These are phyloP conservation scores for Aromia moschata DNA, from an alignment of 2,888 invertebrate species.

Conservation along the genomic window DNA sequence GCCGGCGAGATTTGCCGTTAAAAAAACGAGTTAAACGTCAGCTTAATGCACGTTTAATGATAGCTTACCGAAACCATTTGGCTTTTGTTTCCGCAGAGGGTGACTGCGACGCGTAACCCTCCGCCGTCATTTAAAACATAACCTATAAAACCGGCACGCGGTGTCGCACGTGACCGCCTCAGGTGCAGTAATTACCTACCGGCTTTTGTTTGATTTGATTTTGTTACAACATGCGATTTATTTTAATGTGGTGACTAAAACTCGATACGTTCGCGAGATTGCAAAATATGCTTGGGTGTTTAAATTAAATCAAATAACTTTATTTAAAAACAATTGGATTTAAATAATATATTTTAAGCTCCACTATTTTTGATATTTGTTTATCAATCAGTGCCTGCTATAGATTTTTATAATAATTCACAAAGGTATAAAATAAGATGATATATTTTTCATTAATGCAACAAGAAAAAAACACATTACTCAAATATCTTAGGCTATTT, in stretches of 20 bases:
- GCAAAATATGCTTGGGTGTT: too few relatives aligned
- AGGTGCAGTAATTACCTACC: constrained; percentile 40
- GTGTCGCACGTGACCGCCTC: constrained; percentile 51
- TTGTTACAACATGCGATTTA: constrained; percentile 57
- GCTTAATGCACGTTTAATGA: constrained; percentile 61
- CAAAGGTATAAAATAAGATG: too few relatives aligned
- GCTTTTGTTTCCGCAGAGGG: constrained; percentile 57
- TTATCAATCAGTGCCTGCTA: too few relatives aligned
- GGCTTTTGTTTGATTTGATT: constrained; percentile 59
- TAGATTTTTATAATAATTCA: too few relatives aligned
- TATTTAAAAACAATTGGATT: too few relatives aligned
- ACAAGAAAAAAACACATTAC: too few relatives aligned
- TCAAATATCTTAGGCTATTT: too few relatives aligned
- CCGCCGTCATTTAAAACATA: constrained; percentile 29
- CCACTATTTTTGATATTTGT: too few relatives aligned
- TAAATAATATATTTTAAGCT: too few relatives aligned
- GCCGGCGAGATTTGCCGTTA: constrained; percentile 52
- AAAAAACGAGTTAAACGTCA: constrained; percentile 51
- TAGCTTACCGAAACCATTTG: constrained; percentile 52
- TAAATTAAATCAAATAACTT: too few relatives aligned
- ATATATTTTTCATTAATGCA: too few relatives aligned
- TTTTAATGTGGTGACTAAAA: constrained; percentile 29
- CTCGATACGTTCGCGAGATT: too few relatives aligned
- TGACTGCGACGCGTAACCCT: constrained; percentile 31
- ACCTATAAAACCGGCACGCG: constrained; percentile 37